phyloP scores from a whole-genome alignment of 2,113 vertebrate genomes.

The Brachyistius frenatus region DNA sequence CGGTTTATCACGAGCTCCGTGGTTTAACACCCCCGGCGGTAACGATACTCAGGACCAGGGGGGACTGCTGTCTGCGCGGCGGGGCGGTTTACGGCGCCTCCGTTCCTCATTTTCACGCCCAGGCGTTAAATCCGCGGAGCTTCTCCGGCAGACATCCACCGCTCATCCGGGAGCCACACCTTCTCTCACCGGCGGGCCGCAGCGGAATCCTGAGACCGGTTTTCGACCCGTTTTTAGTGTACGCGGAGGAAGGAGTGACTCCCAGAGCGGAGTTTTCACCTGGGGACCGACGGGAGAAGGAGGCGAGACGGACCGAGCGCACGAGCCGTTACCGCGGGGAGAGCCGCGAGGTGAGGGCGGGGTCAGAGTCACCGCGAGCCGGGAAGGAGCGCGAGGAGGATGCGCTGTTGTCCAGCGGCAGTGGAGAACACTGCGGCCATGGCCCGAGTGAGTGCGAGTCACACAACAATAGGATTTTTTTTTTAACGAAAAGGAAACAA shows the following conservation, averaged over 20 bases:
- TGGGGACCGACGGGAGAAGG: constrained; percentile 78
- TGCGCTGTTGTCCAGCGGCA: constrained; percentile 90
- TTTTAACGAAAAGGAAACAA: too few relatives aligned
- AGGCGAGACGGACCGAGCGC: not conserved
- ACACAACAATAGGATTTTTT: not conserved
- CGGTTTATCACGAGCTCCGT: not conserved
- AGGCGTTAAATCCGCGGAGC: too few relatives aligned
- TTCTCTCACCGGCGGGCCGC: too few relatives aligned
- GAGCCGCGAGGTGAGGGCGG: constrained; percentile 86
- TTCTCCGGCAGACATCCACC: too few relatives aligned
- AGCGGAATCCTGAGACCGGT: too few relatives aligned
- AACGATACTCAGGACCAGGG: constrained; percentile 66
- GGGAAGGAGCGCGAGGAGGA: constrained; percentile 87
- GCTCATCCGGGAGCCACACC: too few relatives aligned
- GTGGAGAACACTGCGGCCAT: constrained; percentile 88
- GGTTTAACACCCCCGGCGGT: not conserved
- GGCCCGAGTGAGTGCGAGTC: constrained; percentile 87
- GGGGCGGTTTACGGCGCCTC: not conserved
- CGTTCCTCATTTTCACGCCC: too few relatives aligned
- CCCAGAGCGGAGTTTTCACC: too few relatives aligned
- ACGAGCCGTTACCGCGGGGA: constrained; percentile 37
- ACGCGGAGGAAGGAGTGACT: too few relatives aligned
- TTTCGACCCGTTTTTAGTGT: too few relatives aligned
- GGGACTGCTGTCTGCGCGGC: constrained; percentile 82
- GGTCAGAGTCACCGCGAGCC: constrained; percentile 86